Evolutionary conservation across 1,140 invertebrate species (phyloP).

Genomic region (Drosophila mayri): DNA sequence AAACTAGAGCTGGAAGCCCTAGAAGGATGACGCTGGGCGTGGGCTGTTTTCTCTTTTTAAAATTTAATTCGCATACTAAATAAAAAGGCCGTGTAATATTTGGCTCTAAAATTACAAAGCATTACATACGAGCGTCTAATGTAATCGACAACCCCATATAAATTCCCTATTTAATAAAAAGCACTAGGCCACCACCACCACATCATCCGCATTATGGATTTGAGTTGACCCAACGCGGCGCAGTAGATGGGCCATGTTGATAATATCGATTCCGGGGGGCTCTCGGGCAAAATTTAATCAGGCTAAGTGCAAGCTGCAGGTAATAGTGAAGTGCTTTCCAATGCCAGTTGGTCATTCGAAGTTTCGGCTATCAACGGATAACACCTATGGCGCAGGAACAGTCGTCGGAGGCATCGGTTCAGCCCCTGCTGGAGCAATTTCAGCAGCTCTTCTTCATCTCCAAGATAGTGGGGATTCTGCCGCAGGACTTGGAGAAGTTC

Average conservation of each 20-base stretch:
- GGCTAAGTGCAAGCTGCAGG: constrained; percentile 51
- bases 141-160: constrained; percentile 15
- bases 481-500: constrained; percentile 68
- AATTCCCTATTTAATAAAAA: constrained; percentile 45
- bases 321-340: neutral
- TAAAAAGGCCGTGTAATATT: constrained; percentile 43
- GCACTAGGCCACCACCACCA: constrained; percentile 4
- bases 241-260: constrained; percentile 51
- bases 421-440: constrained; percentile 72
- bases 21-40: neutral
- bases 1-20: constrained; percentile 48
- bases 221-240: too few relatives aligned
- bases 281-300: constrained; percentile 61
- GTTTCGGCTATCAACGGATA: constrained; percentile 25
- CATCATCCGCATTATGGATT: constrained; percentile 25
- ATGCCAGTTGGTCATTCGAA: constrained; percentile 34
- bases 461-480: constrained; percentile 71
- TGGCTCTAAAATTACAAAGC: constrained; percentile 47
- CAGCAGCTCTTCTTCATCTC: constrained; percentile 72
- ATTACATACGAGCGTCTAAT: constrained; percentile 19
- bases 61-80: constrained; percentile 15
- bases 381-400: constrained; percentile 53
- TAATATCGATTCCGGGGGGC: constrained; percentile 60
- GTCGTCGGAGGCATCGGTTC: constrained; percentile 43
- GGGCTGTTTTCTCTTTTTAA: constrained; percentile 22